Evolutionary conservation across 2,888 invertebrate species (phyloP).

Genomic region (Hyposoter dolosus): DNA sequence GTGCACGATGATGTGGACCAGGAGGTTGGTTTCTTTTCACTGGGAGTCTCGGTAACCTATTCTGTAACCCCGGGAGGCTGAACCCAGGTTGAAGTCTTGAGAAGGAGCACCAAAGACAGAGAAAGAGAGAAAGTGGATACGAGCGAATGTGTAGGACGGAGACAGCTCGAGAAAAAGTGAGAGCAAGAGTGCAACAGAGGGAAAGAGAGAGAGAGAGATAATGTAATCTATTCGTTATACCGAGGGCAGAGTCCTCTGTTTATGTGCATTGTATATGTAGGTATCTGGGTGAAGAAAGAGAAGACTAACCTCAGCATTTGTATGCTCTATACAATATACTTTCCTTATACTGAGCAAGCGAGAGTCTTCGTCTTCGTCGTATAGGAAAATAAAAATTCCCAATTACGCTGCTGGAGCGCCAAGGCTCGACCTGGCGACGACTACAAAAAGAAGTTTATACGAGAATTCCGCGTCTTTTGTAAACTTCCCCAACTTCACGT

Average conservation of each 20-base stretch:
- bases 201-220: slow-evolving; percentile 10
- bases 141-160: slow-evolving; percentile 12
- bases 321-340: slow-evolving; percentile 36
- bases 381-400: slow-evolving; percentile 52
- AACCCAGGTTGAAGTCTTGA: slow-evolving; percentile 35
- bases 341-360: slow-evolving; percentile 49
- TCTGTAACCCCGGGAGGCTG: slow-evolving; percentile 56
- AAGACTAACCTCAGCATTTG: slow-evolving; percentile 42
- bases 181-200: slow-evolving; percentile 11
- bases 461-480: slow-evolving; percentile 35
- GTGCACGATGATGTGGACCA: slow-evolving; percentile 43
- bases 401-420: slow-evolving; percentile 57
- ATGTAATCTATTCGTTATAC: slow-evolving; percentile 70
- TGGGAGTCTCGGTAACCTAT: slow-evolving; percentile 63
- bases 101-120: slow-evolving; percentile 47
- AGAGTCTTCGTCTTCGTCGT: slow-evolving; percentile 42
- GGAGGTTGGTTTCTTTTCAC: slow-evolving; percentile 46
- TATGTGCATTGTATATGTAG: slow-evolving; percentile 65
- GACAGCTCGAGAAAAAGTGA: slow-evolving; percentile 7
- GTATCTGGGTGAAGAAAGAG: slow-evolving; percentile 76
- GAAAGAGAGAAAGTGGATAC: slow-evolving; percentile 20
- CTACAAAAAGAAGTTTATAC: slow-evolving; percentile 51
- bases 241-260: slow-evolving; percentile 67
- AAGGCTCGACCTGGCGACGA: slow-evolving; percentile 56
- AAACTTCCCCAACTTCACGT: slow-evolving; percentile 37